Base-by-base conservation (phyloP, 2,113 vertebrate species). In the Etia nguti region DNA sequence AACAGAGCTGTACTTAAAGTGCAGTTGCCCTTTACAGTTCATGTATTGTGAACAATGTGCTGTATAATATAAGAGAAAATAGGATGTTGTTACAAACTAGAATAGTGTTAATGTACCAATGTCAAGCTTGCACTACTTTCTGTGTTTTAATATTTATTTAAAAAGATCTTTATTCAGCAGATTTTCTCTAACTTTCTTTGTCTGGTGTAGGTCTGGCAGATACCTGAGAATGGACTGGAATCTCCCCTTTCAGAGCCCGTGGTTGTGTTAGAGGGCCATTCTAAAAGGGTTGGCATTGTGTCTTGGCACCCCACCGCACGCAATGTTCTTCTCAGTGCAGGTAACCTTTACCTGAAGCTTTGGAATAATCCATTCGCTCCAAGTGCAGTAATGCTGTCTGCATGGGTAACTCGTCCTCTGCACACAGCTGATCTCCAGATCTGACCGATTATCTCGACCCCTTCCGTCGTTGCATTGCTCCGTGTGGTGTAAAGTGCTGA, bases 241-340 rank as follows among this genome's bases (percentile, higher is more conserved):
- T 92, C 95, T 20, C 95, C 99, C 56, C 96, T 99, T 82, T 98
- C 98, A 0, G 98, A 99, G 86, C 98, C 99, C 0, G 97, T 97
- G 87, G 98, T 99, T 1, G 97, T 98, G 85, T 91, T 99, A 83
- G 98, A 99, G 95, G 99, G 98, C 8, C 99, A 99, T 92, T 99
- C 98, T 12, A 99, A 99, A 95, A 95, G 98, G 73, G 99, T 99
- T 0, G 99, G 99, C 94, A 99, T 99, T 1, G 97, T 99, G 87
- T 96, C 98, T 24, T 99, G 99, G 99, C 99, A 99, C 31, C 99
- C 99, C 0, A 99, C 98, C 0, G 97, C 98, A 2, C 98, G 98
- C 83, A 99, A 99, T 1, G 97, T 99, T 84, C 97, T 99, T 89
- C 98, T 99, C 31, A 99, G 98, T 0, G 99, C 99, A 96, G 99